Evolutionary conservation across 1,140 invertebrate genomes (phyloP).

Genomic region (Bombus pyrosoma): DNA sequence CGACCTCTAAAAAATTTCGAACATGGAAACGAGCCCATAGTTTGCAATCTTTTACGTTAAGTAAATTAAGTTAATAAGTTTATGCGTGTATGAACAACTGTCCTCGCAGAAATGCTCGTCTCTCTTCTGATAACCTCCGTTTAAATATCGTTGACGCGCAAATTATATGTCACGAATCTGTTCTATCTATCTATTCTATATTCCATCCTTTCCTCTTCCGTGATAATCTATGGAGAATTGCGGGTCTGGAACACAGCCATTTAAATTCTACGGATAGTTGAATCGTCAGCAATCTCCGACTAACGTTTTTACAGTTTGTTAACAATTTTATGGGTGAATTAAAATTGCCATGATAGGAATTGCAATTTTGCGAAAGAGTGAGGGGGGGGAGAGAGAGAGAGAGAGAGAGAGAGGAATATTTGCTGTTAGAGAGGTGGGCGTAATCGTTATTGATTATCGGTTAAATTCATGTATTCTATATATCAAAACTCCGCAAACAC

Average conservation of each 20-base stretch:
- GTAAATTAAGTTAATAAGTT: too few relatives aligned
- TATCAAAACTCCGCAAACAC: slow-evolving; percentile 8
- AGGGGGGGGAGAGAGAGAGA: background rate
- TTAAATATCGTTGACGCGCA: slow-evolving; percentile 44
- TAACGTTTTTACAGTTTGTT: background rate
- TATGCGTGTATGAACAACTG: background rate
- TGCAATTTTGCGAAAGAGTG: background rate
- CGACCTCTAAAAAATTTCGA: background rate
- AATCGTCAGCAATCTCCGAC: background rate
- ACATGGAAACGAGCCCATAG: background rate
- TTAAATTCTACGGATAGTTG: background rate
- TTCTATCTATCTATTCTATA: slow-evolving; percentile 5
- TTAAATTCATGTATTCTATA: slow-evolving; percentile 21
- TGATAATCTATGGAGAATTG: slow-evolving; percentile 19
- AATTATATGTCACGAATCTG: slow-evolving; percentile 56
- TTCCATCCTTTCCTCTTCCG: slow-evolving; percentile 52
- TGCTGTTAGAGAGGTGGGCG: background rate
- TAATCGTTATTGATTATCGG: background rate
- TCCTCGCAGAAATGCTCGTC: background rate
- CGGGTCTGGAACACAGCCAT: background rate
- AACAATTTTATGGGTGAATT: background rate
- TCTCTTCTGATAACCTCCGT: slow-evolving; percentile 36
- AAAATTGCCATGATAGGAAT: background rate
- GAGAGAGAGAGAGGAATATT: background rate
- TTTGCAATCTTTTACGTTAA: background rate